Evolutionary conservation across 2,113 vertebrate species (phyloP), one percentile per base, ranked within the genome.

Genomic region (Porphyrio hochstetteri): DNA sequence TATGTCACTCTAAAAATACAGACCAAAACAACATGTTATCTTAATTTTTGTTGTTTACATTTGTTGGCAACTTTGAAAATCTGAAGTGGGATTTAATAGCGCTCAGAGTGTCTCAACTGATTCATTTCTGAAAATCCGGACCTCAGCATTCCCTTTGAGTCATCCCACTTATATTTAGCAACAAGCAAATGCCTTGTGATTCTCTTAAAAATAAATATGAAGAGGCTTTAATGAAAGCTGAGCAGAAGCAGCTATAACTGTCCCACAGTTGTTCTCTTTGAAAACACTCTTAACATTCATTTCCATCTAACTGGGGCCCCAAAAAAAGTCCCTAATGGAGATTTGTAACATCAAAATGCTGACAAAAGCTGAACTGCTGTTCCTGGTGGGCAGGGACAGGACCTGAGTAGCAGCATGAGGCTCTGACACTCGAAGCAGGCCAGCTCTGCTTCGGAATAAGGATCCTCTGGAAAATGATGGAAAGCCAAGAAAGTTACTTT

Each of bases 81-180:
- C 15, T 82, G 80, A 83, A 95, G 94, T 86, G 83, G 83, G 76
- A 42, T 81, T 96, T 88, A 85, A 88, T 40, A 12, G 88, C 6
- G 67, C 85, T 90, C 48, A 23, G n/a, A 85, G 35, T 5, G 6
- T 71, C 80, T 92, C 64, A 23, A 23, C 72, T 92, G 88, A 92
- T 91, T 94, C 92, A 71, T 4, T 33, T 52, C 76, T 85, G 52
- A 67, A 77, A 92, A 80, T 65, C 76, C 27, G 80, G 91, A 95
- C 94, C 76, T 81, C 92, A 81, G 82, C 68, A 1, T 67, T 92
- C 68, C 69, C 80, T 94, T 90, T 92, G 86, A 95, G 56, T 92
- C 95, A 97, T 93, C 52, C 57, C n/a, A 8, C 40, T 90, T 90
- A 81, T 86, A 93, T 94, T 96, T 95, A 93, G 88, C 17, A 0